phyloP scores from a whole-genome alignment of 2,113 vertebrate genomes.

The Cryptotis parvus region DNA sequence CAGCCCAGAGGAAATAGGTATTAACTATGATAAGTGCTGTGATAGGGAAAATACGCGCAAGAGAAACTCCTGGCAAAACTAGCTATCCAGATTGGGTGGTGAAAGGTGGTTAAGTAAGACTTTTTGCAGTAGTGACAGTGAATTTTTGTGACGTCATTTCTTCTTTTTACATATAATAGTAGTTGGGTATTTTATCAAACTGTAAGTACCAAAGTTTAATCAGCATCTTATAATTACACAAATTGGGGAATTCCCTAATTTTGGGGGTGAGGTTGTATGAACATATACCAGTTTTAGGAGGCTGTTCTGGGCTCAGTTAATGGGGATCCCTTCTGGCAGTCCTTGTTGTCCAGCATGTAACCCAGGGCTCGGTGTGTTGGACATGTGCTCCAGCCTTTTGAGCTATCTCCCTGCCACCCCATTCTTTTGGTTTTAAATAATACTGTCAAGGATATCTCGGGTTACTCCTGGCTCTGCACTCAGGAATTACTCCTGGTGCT shows the following conservation, averaged over 20 bases:
- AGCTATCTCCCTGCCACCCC: too few relatives aligned
- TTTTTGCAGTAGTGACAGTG: constrained; percentile 7
- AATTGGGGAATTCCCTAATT: not conserved
- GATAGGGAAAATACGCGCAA: not conserved
- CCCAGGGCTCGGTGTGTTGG: too few relatives aligned
- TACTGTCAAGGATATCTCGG: too few relatives aligned
- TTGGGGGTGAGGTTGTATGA: too few relatives aligned
- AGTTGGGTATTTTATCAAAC: constrained; percentile 9
- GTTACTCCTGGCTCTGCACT: too few relatives aligned
- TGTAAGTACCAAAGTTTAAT: constrained; percentile 50
- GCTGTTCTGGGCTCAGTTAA: too few relatives aligned
- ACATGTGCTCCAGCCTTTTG: too few relatives aligned
- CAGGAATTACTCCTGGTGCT: too few relatives aligned
- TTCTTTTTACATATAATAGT: constrained; percentile 45
- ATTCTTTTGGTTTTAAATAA: not conserved
- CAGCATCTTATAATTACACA: constrained; percentile 6
- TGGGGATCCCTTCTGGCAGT: too few relatives aligned
- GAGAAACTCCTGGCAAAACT: not conserved
- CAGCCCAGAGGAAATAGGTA: not conserved
- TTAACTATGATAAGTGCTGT: not conserved
- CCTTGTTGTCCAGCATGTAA: too few relatives aligned
- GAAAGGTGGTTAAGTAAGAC: constrained; percentile 1
- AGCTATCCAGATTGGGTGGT: not conserved
- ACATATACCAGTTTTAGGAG: too few relatives aligned
- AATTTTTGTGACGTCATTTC: constrained; percentile 35